Evolutionary conservation across 1,140 invertebrate species (phyloP).

Genomic region (Rhyacophila brunnea): DNA sequence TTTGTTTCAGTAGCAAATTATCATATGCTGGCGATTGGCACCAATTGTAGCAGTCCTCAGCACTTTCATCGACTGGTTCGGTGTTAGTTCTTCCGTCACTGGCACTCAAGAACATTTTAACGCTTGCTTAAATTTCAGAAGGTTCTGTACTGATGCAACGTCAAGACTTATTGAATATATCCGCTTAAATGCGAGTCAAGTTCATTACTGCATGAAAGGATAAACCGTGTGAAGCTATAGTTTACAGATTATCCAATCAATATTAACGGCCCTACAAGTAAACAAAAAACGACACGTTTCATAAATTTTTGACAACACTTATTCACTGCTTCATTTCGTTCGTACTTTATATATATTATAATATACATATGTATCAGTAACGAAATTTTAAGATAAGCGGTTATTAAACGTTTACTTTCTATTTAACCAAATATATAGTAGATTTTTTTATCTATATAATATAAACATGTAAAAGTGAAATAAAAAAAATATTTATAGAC

Average conservation of each 20-base stretch:
- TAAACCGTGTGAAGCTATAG: constrained; percentile 7
- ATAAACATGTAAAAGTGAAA: too few species aligned
- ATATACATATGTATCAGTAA: too few species aligned
- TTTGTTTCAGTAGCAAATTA: constrained; percentile 23
- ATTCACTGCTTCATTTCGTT: too few species aligned
- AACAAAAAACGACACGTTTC: too few species aligned
- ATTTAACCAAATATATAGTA: too few species aligned
- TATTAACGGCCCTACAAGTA: constrained; percentile 7
- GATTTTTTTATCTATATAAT: too few species aligned
- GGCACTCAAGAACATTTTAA: constrained; percentile 2
- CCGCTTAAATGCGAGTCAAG: constrained; percentile 24
- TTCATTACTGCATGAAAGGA: constrained; percentile 21
- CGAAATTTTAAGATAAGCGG: too few species aligned
- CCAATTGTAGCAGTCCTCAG: constrained; percentile 20
- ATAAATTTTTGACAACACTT: too few species aligned
- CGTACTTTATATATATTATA: too few species aligned
- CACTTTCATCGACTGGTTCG: constrained; percentile 13
- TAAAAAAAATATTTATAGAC: too few species aligned
- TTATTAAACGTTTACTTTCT: too few species aligned
- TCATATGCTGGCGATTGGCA: constrained; percentile 14
- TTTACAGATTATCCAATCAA: constrained; percentile 20
- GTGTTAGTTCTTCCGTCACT: background rate
- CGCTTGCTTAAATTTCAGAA: constrained; percentile 23
- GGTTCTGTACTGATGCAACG: constrained; percentile 1
- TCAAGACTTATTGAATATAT: constrained; percentile 10